Percentiles rank a stretch among this genome's conserved stretches.
Evolutionary conservation across 2,797 vertebrate genomes (phyloP).

Genomic region (Periparus ater): DNA sequence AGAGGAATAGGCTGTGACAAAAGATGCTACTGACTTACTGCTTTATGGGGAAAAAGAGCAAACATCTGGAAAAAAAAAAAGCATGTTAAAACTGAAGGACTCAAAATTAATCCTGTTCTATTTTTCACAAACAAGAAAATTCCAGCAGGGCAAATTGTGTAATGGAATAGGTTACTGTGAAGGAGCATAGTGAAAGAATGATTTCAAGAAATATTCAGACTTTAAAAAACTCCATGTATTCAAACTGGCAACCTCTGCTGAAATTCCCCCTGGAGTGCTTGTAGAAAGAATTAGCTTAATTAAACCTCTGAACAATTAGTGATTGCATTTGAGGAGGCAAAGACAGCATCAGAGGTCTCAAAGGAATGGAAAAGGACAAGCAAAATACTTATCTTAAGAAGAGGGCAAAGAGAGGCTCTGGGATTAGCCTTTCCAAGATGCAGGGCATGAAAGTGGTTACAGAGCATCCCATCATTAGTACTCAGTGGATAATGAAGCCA

Average conservation of each 20-base stretch:
- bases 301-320: conserved; percentile 18
- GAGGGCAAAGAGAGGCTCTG: background rate
- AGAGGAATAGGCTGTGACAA: background rate
- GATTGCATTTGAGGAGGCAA: background rate
- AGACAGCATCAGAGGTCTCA: background rate
- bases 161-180: background rate
- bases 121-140: background rate
- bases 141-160: background rate
- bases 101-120: background rate
- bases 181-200: background rate
- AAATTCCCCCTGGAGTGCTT: background rate
- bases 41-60: background rate
- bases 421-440: background rate
- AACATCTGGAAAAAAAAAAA: background rate
- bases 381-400: background rate
- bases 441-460: background rate
- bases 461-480: background rate
- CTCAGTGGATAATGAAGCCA: background rate
- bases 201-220: background rate
- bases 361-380: background rate
- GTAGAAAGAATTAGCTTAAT: conserved; percentile 23
- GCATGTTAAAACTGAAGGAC: background rate
- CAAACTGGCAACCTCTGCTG: background rate
- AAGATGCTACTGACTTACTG: background rate
- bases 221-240: background rate